These are phyloP conservation scores for Steatornis caripensis DNA, from an alignment of 2,113 vertebrate species.

Conservation along the genomic window DNA sequence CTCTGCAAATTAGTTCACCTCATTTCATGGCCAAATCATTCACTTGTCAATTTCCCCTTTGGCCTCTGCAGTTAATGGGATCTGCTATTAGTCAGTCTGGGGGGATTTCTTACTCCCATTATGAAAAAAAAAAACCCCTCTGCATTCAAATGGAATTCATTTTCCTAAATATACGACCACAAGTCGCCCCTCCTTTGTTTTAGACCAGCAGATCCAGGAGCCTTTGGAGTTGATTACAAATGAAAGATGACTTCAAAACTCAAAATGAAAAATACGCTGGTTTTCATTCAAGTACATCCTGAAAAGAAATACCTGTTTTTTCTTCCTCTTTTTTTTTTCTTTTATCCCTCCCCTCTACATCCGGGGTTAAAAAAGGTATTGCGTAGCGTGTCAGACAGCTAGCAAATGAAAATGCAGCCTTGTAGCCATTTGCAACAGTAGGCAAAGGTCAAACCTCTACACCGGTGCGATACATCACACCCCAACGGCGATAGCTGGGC, in stretches of 20 bases:
- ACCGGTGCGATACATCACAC: accelerated
- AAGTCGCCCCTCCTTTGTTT: not conserved
- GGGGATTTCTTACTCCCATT: slow-evolving; percentile 37
- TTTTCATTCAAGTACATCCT: not conserved
- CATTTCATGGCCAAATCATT: slow-evolving; percentile 46
- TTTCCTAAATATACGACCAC: not conserved
- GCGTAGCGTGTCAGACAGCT: not conserved
- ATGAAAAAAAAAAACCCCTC: not conserved
- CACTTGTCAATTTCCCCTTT: slow-evolving; percentile 41
- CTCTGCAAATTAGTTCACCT: slow-evolving; percentile 61
- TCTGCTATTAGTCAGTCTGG: slow-evolving; percentile 4
- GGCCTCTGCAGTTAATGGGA: slow-evolving; percentile 60
- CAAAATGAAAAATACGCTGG: not conserved
- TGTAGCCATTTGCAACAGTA: not conserved
- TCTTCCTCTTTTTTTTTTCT: not conserved
- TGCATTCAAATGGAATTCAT: slow-evolving; percentile 30
- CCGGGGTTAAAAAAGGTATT: not conserved
- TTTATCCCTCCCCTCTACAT: not conserved
- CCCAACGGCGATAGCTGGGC: not conserved
- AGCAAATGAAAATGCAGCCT: not conserved
- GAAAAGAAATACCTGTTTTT: not conserved
- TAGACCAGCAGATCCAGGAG: not conserved
- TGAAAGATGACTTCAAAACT: slow-evolving; percentile 2
- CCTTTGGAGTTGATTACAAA: not conserved
- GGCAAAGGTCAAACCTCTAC: not conserved